Evolutionary conservation across 2,888 invertebrate genomes (phyloP), one percentile per base, ranked within the genome.

Genomic region (Acrobasis suavella): DNA sequence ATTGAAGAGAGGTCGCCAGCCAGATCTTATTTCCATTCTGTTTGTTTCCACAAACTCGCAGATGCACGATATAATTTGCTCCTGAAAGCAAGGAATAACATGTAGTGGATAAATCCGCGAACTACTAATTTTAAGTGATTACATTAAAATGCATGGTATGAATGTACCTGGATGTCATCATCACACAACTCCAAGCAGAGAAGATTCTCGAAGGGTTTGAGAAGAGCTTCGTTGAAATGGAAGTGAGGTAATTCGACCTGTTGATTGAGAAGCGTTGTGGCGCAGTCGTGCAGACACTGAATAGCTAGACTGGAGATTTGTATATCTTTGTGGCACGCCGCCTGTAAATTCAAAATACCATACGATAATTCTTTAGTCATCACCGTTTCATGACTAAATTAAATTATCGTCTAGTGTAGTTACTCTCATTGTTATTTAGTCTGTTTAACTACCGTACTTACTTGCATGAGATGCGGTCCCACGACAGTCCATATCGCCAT

Each of bases 41-140:
- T 97, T 98, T 0, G 97, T 97, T 86, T 98, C 98, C 0, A 99
- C 98, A 75, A 99, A 97, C 86, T 98, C 98, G 83, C 98, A 98
- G 58, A 99, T 95, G 73, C 98, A 98, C 62, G 97, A 97, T 54
- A 99, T 97, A 74, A 99, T 98, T 91, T 96, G 96, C 82, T 96
- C 96, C 96, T 97, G 89, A 37, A 91, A 91, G 52, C 62, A 61
- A 52, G n/a, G 1, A 17, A 3, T 12, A 15, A 12, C 14, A 22
- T 56, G 17, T 8, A 42, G 16, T 56, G 17, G 17, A 42, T 42
- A 22, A 56, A 39, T 10, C 16, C 15, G n/a, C 14, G 14, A 42
- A 14, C 1, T 12, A 16, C 14, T 22, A 14, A 42, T 22, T 32
- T 56, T 14, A 14, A 56, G 42, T 22, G 42, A 42, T n/a, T 42